Percentiles rank a stretch among this genome's conserved stretches.
Conservation (phyloP, 2,888 invertebrate genomes). For the Pseudolycoriella hygida region DNA sequence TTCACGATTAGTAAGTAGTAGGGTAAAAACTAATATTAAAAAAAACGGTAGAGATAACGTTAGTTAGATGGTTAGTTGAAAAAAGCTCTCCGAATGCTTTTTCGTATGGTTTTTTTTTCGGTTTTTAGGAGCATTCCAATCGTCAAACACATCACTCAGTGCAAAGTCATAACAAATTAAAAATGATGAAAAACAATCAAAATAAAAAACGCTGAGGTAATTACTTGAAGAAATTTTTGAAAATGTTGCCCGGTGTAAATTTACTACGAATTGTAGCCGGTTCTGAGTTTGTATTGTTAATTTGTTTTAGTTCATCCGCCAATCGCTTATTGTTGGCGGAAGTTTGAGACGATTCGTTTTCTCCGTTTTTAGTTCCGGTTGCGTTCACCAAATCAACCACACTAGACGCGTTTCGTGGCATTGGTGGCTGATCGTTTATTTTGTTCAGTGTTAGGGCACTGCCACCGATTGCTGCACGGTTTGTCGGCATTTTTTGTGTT, state of each 20-base stretch:
- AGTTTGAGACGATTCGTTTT: neutral
- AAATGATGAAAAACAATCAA: no score
- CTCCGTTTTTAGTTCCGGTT: neutral
- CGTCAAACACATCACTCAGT: no score
- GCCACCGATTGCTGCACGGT: constrained; percentile 5
- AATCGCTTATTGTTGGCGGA: constrained; percentile 14
- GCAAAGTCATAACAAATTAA: no score
- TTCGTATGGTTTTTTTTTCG: no score
- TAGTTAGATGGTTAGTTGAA: no score
- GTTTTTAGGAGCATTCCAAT: no score
- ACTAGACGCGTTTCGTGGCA: constrained; percentile 7
- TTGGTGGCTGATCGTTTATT: constrained; percentile 3
- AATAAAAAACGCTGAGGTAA: constrained; percentile 23
- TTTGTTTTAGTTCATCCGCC: constrained; percentile 9
- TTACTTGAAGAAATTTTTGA: constrained; percentile 96
- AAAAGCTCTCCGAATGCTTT: no score
- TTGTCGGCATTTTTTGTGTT: constrained; percentile 2
- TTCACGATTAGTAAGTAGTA: no score
- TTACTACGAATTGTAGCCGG: constrained; percentile 41
- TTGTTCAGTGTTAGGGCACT: constrained; percentile 9
- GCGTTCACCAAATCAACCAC: constrained; percentile 8
- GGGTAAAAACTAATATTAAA: no score
- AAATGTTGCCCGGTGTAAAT: constrained; percentile 74
- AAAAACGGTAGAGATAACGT: no score
- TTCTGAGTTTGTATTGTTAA: constrained; percentile 4